phyloP scores from a whole-genome alignment of 1,140 invertebrate species.

The Pogonognathellus flavescens region DNA sequence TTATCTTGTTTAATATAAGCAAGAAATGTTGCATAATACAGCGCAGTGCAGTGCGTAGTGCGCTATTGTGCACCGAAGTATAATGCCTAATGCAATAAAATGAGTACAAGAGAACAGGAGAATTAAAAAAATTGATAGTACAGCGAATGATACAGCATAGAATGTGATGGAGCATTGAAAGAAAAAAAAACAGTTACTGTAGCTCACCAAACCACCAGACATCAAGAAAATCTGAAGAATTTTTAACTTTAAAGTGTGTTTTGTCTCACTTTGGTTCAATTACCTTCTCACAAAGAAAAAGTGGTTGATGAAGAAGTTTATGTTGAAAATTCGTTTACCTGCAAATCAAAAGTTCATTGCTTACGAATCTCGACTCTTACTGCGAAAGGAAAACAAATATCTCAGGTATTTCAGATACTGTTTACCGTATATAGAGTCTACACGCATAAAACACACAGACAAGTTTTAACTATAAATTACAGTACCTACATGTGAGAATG shows the following conservation, averaged over 20 bases:
- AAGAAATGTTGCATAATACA: too few species aligned
- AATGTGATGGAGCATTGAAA: background rate
- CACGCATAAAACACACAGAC: too few species aligned
- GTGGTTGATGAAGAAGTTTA: background rate
- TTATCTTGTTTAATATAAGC: too few species aligned
- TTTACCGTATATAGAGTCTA: too few species aligned
- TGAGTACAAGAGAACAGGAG: too few species aligned
- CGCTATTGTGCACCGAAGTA: too few species aligned
- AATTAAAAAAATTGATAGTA: background rate
- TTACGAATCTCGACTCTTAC: too few species aligned
- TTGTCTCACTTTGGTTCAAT: slow-evolving; percentile 48
- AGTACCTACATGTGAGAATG: too few species aligned
- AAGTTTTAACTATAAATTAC: too few species aligned
- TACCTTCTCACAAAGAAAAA: slow-evolving; percentile 19
- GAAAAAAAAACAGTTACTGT: slow-evolving; percentile 26
- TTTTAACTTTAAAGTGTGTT: slow-evolving; percentile 33
- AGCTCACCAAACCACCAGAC: background rate
- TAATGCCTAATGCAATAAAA: slow-evolving; percentile 3
- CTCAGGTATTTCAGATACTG: too few species aligned
- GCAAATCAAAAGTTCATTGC: slow-evolving; percentile 9
- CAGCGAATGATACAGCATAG: slow-evolving; percentile 6
- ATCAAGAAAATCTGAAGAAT: slow-evolving; percentile 30
- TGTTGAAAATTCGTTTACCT: slow-evolving; percentile 25
- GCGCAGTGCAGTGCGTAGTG: too few species aligned
- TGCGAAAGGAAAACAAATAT: too few species aligned